Percentiles rank a stretch among this genome's conserved stretches.
phyloP scores from a whole-genome alignment of 2,888 invertebrate genomes.

The Melinaea marsaeus region DNA sequence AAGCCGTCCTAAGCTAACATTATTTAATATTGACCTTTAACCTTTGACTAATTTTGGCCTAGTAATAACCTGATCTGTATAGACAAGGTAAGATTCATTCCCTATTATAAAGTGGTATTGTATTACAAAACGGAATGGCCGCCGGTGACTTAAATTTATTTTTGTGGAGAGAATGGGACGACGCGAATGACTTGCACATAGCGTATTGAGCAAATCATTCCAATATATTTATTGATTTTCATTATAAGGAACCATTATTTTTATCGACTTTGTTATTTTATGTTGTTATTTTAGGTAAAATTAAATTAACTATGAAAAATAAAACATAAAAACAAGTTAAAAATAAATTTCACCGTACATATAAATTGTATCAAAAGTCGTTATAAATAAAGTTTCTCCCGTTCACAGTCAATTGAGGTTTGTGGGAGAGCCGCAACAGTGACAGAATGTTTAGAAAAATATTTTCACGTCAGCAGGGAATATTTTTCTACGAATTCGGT shows the following conservation, averaged over 20 bases:
- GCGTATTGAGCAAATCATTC: conserved; percentile 10
- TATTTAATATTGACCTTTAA: not conserved
- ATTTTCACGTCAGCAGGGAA: conserved; percentile 37
- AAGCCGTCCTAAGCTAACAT: not conserved
- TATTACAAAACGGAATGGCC: conserved; percentile 43
- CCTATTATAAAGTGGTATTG: conserved; percentile 25
- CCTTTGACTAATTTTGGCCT: not conserved
- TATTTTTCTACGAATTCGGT: conserved; percentile 39
- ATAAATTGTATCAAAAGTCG: not conserved
- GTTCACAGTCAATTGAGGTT: not conserved
- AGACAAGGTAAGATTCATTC: conserved; percentile 1
- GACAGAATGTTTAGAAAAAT: conserved; percentile 13
- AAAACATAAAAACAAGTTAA: too few species aligned
- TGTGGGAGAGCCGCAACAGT: not conserved
- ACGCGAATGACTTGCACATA: conserved; percentile 30
- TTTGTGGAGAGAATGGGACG: conserved; percentile 39
- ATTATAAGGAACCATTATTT: not conserved
- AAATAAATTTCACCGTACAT: not conserved
- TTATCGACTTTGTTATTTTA: not conserved
- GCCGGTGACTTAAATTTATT: conserved; percentile 51
- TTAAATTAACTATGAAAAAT: too few species aligned
- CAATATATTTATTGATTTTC: conserved; percentile 2
- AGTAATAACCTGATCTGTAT: not conserved
- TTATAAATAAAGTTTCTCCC: not conserved
- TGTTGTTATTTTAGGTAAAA: too few species aligned